Percentiles rank a stretch among this genome's conserved stretches.
phyloP scores from a whole-genome alignment of 92 coral and sea anemone species.

The Siderastrea siderea region DNA sequence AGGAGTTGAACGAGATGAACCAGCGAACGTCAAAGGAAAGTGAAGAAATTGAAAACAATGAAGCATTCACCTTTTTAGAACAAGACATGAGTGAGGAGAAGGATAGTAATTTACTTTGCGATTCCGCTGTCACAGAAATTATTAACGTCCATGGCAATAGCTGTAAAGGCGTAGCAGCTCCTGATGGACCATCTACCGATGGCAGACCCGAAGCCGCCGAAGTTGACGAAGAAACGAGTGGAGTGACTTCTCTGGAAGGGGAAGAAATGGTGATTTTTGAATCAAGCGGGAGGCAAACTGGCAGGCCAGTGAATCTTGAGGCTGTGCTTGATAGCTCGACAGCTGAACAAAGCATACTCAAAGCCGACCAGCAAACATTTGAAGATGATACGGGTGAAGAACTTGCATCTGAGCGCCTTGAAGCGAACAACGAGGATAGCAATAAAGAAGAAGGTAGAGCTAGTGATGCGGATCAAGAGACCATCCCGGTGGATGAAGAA shows the following conservation, averaged over 20 bases:
- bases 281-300: neutral
- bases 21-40: neutral
- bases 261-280: neutral
- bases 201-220: neutral
- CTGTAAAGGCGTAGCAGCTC: neutral
- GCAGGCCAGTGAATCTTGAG: neutral
- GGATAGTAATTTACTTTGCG: neutral
- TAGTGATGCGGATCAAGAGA: neutral
- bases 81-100: too few species aligned
- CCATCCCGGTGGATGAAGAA: conserved; percentile 46
- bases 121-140: neutral
- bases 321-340: neutral
- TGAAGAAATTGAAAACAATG: neutral
- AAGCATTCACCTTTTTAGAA: neutral
- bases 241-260: neutral
- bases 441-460: neutral
- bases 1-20: neutral
- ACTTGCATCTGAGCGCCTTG: neutral
- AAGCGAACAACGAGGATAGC: neutral
- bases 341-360: neutral
- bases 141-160: neutral
- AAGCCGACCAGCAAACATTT: neutral
- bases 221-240: neutral
- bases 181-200: neutral
- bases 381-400: too few species aligned